These are phyloP conservation scores for Formica selysi DNA, from an alignment of 1,140 invertebrate genomes.

Conservation along the genomic window DNA sequence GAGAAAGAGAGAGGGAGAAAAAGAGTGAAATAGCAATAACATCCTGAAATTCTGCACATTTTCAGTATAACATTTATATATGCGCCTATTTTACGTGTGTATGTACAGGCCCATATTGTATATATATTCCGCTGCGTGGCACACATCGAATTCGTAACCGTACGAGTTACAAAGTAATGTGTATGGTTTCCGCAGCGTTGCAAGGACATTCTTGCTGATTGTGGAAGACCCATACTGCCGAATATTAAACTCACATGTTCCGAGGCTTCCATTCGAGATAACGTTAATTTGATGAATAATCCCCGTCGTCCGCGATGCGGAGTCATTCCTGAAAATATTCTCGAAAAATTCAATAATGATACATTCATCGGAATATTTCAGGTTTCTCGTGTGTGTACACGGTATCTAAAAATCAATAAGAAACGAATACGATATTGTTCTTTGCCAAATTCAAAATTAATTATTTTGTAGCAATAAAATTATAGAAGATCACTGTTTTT, in stretches of 20 bases:
- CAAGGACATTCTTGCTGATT: background rate
- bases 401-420: background rate
- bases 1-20: background rate
- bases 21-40: background rate
- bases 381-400: background rate
- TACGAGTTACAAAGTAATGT: background rate
- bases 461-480: background rate
- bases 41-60: conserved; percentile 5
- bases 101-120: background rate
- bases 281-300: conserved; percentile 66
- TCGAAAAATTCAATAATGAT: background rate
- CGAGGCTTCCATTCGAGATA: background rate
- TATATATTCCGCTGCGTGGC: too few relatives aligned
- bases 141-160: background rate
- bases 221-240: conserved; percentile 44
- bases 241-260: conserved; percentile 42
- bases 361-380: background rate
- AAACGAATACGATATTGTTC: background rate
- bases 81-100: background rate
- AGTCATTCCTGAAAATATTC: background rate
- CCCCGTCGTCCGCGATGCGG: background rate
- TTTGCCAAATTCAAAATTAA: background rate
- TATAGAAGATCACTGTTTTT: background rate
- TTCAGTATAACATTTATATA: conserved; percentile 4
- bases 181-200: conserved; percentile 45